Evolutionary conservation across 2,797 vertebrate species (phyloP).

Genomic region (Melanotaenia trifasciata): DNA sequence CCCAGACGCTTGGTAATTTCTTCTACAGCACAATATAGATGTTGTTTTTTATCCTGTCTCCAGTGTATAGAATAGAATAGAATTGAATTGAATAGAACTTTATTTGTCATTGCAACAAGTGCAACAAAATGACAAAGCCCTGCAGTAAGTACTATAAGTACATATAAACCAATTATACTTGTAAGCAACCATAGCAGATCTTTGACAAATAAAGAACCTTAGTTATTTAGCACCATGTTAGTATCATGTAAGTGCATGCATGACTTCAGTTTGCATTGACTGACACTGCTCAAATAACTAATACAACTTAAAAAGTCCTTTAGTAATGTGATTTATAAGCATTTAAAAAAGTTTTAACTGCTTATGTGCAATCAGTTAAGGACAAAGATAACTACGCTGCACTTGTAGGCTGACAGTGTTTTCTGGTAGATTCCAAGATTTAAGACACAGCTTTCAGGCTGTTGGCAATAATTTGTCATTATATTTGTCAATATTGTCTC

Average conservation of each 20-base stretch:
- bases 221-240: not conserved
- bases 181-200: too few relatives aligned
- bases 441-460: slow-evolving; percentile 26
- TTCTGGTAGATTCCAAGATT: not conserved
- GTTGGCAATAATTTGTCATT: slow-evolving; percentile 42
- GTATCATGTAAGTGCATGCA: not conserved
- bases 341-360: not conserved
- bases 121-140: too few relatives aligned
- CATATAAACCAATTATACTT: not conserved
- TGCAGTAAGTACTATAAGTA: too few relatives aligned
- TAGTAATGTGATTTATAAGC: not conserved
- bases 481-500: too few relatives aligned
- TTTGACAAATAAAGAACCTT: too few relatives aligned
- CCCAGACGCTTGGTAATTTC: too few relatives aligned
- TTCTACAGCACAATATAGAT: too few relatives aligned
- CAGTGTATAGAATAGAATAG: too few relatives aligned
- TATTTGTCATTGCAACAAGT: too few relatives aligned
- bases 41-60: too few relatives aligned
- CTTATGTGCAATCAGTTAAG: not conserved
- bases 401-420: not conserved
- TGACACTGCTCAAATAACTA: not conserved
- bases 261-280: not conserved
- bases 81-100: too few relatives aligned
- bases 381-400: not conserved
- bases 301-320: not conserved